Percentiles rank a stretch among this genome's conserved stretches.
phyloP scores from a whole-genome alignment of 2,888 invertebrate species.

The Therioaphis trifolii region DNA sequence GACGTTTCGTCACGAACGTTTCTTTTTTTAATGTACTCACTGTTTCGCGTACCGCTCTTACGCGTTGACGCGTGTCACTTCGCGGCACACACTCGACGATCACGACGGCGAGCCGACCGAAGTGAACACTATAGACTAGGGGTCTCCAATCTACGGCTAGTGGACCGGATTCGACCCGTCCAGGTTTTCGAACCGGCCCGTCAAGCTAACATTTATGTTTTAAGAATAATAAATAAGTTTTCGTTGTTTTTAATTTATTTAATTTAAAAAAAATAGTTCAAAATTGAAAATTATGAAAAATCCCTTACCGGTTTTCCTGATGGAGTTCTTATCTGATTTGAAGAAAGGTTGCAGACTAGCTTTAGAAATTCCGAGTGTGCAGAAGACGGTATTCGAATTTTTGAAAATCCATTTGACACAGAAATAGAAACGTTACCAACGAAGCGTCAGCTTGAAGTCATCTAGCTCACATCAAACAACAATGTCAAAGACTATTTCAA shows the following conservation, averaged over 20 bases:
- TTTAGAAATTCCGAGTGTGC: background rate
- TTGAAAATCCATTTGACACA: conserved; percentile 16
- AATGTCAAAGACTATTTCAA: background rate
- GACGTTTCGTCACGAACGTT: no score
- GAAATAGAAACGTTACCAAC: conserved; percentile 17
- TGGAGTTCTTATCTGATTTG: conserved; percentile 13
- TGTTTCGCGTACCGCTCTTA: no score
- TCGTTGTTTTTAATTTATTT: background rate
- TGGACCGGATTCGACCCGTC: background rate
- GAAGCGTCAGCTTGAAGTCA: conserved; percentile 2
- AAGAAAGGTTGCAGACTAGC: conserved; percentile 12
- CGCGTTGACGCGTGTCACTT: no score
- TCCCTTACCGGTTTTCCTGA: conserved; percentile 10
- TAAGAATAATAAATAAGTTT: background rate
- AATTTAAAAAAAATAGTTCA: conserved; percentile 19
- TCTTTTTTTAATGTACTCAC: no score
- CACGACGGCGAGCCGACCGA: no score
- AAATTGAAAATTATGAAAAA: conserved; percentile 8
- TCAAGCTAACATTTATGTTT: background rate
- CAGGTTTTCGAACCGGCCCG: background rate
- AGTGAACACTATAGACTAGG: no score
- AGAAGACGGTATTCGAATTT: conserved; percentile 1
- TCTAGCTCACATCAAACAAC: conserved; percentile 20
- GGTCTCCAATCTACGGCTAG: background rate
- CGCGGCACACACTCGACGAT: no score